phyloP scores from a whole-genome alignment of 2,113 vertebrate species.

The Ovis aries region DNA sequence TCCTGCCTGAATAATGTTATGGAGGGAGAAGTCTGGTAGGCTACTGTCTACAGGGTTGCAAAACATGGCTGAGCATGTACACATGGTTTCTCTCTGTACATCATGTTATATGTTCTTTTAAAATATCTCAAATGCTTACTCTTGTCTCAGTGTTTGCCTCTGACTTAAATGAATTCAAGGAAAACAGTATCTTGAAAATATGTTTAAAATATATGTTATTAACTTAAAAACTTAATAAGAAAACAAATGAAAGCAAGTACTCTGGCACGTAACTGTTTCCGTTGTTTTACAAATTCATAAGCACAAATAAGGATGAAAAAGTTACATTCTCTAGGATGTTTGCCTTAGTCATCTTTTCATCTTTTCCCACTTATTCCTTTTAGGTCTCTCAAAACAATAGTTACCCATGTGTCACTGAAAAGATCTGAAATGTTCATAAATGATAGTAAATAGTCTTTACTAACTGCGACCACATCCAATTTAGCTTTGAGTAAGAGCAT shows the following conservation, averaged over 20 bases:
- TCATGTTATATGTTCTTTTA: background rate
- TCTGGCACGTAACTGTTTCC: background rate
- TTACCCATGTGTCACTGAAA: background rate
- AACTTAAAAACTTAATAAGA: background rate
- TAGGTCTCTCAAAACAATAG: background rate
- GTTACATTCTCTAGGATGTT: background rate
- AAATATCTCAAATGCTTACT: background rate
- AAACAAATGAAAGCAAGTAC: background rate
- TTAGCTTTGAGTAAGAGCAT: constrained; percentile 65
- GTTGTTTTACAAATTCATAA: background rate
- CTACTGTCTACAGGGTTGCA: background rate
- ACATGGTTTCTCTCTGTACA: background rate
- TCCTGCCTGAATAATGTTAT: background rate
- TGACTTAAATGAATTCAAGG: background rate
- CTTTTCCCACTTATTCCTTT: background rate
- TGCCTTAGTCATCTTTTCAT: background rate
- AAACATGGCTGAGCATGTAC: background rate
- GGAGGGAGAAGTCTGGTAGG: background rate
- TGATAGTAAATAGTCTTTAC: constrained; percentile 28
- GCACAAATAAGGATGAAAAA: constrained; percentile 9
- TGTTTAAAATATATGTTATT: background rate
- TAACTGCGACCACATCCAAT: constrained; percentile 65
- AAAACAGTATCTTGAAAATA: background rate
- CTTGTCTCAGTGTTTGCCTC: background rate
- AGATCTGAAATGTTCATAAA: constrained; percentile 53